Conservation (phyloP, 2,888 invertebrate genomes). For the Cancer borealis region DNA sequence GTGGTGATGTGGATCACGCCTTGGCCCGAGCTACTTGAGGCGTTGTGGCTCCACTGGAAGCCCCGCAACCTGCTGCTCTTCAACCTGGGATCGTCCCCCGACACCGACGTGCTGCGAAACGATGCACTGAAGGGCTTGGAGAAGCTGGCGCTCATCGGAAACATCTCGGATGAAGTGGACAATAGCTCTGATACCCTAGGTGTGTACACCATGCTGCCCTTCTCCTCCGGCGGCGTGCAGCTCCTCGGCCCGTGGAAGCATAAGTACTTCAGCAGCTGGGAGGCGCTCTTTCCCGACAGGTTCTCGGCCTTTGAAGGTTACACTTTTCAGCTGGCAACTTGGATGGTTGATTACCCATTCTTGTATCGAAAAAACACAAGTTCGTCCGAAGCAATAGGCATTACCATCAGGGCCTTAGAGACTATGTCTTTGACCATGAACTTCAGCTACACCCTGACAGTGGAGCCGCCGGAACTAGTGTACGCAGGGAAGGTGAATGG, state of each 20-base stretch:
- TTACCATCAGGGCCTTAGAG: slow-evolving; percentile 51
- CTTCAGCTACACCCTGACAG: slow-evolving; percentile 62
- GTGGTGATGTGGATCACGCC: slow-evolving; percentile 46
- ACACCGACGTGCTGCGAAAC: neutral
- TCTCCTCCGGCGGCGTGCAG: slow-evolving; percentile 1
- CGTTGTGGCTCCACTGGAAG: slow-evolving; percentile 43
- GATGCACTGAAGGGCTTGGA: slow-evolving; percentile 25
- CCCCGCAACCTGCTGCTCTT: slow-evolving; percentile 50
- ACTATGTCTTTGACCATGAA: slow-evolving; percentile 49
- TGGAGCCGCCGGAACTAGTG: slow-evolving; percentile 31
- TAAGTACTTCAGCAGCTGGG: neutral
- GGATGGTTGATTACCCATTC: slow-evolving; percentile 24
- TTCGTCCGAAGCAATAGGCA: neutral
- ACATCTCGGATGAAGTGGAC: neutral
- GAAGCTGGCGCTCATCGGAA: slow-evolving; percentile 39
- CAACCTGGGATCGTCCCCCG: neutral
- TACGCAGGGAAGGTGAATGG: slow-evolving; percentile 56
- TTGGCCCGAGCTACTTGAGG: slow-evolving; percentile 18
- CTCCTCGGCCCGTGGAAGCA: slow-evolving; percentile 50
- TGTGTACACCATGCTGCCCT: slow-evolving; percentile 49
- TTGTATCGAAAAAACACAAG: neutral
- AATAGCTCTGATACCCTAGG: neutral
- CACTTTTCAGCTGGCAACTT: slow-evolving; percentile 59
- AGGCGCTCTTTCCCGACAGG: slow-evolving; percentile 54
- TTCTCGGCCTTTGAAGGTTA: slow-evolving; percentile 60